These are phyloP conservation scores for Aplysia californica DNA, from an alignment of 1,140 invertebrate species.

Conservation along the genomic window DNA sequence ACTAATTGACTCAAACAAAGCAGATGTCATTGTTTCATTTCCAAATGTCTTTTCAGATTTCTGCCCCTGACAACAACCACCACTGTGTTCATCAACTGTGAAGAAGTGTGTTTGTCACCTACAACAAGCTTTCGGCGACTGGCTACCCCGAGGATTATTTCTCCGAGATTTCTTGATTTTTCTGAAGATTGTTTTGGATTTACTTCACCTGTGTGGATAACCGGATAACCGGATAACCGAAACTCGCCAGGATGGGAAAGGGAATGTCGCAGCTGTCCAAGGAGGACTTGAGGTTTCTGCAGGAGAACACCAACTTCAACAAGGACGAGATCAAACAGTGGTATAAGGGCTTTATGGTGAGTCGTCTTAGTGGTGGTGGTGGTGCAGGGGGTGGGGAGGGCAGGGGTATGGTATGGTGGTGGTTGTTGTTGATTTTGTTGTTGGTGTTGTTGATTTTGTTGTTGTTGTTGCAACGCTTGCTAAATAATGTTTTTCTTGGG, in stretches of 20 bases:
- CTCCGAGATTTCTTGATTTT: neutral
- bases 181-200: neutral
- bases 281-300: conserved; percentile 66
- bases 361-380: no score
- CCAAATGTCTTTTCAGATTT: no score
- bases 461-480: no score
- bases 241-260: conserved; percentile 48
- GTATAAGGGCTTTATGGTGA: conserved; percentile 69
- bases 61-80: no score
- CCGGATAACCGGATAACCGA: neutral
- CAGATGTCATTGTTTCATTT: no score
- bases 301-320: conserved; percentile 67
- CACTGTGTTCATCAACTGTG: no score
- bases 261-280: conserved; percentile 57
- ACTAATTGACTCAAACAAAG: no score
- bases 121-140: neutral
- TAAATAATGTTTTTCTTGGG: no score
- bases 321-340: conserved; percentile 68
- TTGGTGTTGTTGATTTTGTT: no score
- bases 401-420: no score
- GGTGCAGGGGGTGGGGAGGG: no score
- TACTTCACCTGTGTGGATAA: neutral
- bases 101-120: neutral
- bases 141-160: neutral
- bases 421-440: no score